phyloP scores from a whole-genome alignment of 2,888 invertebrate genomes.

The Dolomedes plantarius region DNA sequence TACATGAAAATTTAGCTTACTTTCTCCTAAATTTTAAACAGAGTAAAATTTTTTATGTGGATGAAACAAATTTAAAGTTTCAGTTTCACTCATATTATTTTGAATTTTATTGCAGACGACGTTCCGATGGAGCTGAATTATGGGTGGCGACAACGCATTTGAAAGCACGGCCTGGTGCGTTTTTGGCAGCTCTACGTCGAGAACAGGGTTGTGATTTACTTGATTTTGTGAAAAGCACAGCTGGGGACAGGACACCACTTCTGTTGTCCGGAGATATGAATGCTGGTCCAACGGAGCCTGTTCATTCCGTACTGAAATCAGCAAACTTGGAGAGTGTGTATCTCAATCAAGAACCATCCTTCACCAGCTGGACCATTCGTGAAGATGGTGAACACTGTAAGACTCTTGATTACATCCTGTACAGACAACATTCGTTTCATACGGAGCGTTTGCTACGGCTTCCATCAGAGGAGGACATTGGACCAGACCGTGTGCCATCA shows the following conservation, averaged over 20 bases:
- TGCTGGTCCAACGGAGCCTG: conserved; percentile 84
- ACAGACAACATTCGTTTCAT: conserved; percentile 80
- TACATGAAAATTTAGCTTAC: too few species aligned
- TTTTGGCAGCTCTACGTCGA: conserved; percentile 83
- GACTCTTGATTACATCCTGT: conserved; percentile 84
- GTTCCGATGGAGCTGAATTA: conserved; percentile 78
- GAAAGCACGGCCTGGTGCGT: conserved; percentile 84
- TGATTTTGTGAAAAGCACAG: conserved; percentile 76
- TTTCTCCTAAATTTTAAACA: too few species aligned
- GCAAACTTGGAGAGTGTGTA: conserved; percentile 76
- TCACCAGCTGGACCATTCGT: conserved; percentile 86
- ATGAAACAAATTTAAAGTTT: too few species aligned
- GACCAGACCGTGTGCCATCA: conserved; percentile 83
- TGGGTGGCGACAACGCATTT: conserved; percentile 85
- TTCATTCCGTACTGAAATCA: conserved; percentile 81
- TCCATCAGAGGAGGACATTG: conserved; percentile 83
- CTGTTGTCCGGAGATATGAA: conserved; percentile 87
- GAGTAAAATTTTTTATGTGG: too few species aligned
- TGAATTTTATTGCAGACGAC: too few species aligned
- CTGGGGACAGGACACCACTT: conserved; percentile 78
- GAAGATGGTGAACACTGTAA: conserved; percentile 82
- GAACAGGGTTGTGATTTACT: conserved; percentile 84
- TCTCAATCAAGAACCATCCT: conserved; percentile 81
- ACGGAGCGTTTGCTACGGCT: conserved; percentile 81
- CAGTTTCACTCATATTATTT: too few species aligned